Percentiles rank a stretch among this genome's conserved stretches.
phyloP scores from a whole-genome alignment of 2,797 vertebrate genomes.

The Pempheris klunzingeri region DNA sequence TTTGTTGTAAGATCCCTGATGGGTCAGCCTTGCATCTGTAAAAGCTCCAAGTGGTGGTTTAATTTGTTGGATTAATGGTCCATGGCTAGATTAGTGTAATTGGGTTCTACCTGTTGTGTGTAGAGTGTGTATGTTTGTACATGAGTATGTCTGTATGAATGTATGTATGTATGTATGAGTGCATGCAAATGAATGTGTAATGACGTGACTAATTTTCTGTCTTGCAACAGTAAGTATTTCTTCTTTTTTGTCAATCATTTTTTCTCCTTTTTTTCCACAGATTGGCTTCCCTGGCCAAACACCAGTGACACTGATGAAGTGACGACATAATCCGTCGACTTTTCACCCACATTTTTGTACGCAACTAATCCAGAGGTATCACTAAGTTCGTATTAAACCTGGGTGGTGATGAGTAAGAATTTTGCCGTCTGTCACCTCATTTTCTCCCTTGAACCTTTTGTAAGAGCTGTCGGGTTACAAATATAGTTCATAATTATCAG shows the following conservation, averaged over 20 bases:
- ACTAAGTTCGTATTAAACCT: constrained; percentile 35
- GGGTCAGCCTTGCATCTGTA: constrained; percentile 11
- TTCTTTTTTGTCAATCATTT: not conserved
- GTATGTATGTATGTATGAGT: not conserved
- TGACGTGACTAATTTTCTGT: not conserved
- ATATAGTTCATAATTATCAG: not conserved
- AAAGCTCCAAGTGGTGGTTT: not conserved
- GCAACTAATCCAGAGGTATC: constrained; percentile 7
- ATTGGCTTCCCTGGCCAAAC: not conserved
- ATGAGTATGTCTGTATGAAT: not conserved
- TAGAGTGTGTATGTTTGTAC: not conserved
- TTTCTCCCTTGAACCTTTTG: not conserved
- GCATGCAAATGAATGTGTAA: not conserved
- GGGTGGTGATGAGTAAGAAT: constrained; percentile 19
- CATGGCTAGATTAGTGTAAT: constrained; percentile 7
- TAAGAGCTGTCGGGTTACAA: not conserved
- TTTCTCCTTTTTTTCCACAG: not conserved
- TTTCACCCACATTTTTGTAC: not conserved
- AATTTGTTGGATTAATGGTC: constrained; percentile 20
- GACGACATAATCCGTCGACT: constrained; percentile 4
- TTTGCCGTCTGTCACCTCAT: constrained; percentile 17
- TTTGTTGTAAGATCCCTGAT: constrained; percentile 18
- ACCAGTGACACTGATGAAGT: constrained; percentile 3
- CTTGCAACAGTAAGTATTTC: not conserved
- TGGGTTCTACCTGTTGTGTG: not conserved